These are phyloP conservation scores for Rhipidura dahli DNA, from an alignment of 2,113 vertebrate species.

Conservation along the genomic window DNA sequence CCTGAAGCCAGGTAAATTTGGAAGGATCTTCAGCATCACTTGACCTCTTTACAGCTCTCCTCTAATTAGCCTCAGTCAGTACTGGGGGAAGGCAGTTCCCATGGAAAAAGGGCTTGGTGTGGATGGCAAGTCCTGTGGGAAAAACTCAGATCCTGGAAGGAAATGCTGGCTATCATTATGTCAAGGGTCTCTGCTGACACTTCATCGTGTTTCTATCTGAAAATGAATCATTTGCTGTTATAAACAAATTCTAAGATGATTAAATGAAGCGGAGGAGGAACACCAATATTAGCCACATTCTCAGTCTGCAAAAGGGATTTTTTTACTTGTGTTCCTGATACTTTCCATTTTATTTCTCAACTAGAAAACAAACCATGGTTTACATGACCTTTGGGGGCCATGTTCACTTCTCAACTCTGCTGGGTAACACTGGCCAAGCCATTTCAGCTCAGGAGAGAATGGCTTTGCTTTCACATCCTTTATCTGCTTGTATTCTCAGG, in stretches of 20 bases:
- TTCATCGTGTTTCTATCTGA: neutral
- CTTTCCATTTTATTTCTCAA: neutral
- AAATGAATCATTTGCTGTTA: conserved; percentile 5
- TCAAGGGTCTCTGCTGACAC: neutral
- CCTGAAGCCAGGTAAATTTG: neutral
- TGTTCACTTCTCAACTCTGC: neutral
- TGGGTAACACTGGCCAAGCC: neutral
- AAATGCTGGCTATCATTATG: neutral
- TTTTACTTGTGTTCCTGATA: neutral
- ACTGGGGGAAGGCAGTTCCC: neutral
- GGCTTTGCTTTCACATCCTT: neutral
- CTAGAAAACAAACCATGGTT: neutral
- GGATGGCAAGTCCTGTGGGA: neutral
- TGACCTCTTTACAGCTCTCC: neutral
- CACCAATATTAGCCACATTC: neutral
- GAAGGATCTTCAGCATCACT: neutral
- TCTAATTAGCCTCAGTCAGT: neutral
- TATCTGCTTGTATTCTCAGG: neutral
- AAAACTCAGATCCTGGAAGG: neutral
- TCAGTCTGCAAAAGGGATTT: neutral
- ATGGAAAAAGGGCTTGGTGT: neutral
- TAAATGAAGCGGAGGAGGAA: neutral
- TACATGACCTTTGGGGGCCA: neutral
- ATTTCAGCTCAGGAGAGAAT: neutral
- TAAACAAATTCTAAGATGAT: neutral